Evolutionary conservation across 2,113 vertebrate genomes (phyloP).

Genomic region (Manacus vitellinus): DNA sequence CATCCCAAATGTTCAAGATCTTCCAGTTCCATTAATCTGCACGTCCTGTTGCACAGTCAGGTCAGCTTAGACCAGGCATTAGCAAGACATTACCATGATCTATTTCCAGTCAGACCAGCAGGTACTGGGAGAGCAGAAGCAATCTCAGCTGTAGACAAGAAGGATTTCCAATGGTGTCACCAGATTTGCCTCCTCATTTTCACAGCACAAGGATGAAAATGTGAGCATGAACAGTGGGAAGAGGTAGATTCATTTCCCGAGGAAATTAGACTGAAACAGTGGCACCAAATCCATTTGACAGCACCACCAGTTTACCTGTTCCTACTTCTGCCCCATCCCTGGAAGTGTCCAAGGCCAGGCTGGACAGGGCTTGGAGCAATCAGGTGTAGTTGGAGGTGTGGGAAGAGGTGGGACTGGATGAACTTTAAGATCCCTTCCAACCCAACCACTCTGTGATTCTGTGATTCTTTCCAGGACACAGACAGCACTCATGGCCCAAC

Average conservation of each 20-base stretch:
- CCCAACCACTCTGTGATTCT: neutral
- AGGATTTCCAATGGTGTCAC: neutral
- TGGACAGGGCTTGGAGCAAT: neutral
- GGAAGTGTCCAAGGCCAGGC: neutral
- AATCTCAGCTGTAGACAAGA: neutral
- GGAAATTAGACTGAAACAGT: neutral
- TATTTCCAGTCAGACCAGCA: neutral
- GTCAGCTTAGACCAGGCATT: neutral
- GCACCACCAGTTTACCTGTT: neutral
- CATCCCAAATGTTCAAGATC: neutral
- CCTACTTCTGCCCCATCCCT: neutral
- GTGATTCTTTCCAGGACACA: neutral
- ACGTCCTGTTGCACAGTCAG: neutral
- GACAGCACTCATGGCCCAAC: neutral
- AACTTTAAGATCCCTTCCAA: neutral
- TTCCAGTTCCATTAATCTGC: neutral
- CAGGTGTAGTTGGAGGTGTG: neutral
- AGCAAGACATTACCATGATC: neutral
- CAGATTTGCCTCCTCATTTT: neutral
- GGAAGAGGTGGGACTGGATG: neutral
- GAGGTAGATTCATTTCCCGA: neutral
- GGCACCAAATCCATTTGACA: neutral
- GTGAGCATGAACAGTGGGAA: neutral
- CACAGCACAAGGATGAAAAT: neutral
- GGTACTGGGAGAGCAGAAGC: neutral